phyloP scores from a whole-genome alignment of 1,140 invertebrate genomes.

The Apis dorsata region DNA sequence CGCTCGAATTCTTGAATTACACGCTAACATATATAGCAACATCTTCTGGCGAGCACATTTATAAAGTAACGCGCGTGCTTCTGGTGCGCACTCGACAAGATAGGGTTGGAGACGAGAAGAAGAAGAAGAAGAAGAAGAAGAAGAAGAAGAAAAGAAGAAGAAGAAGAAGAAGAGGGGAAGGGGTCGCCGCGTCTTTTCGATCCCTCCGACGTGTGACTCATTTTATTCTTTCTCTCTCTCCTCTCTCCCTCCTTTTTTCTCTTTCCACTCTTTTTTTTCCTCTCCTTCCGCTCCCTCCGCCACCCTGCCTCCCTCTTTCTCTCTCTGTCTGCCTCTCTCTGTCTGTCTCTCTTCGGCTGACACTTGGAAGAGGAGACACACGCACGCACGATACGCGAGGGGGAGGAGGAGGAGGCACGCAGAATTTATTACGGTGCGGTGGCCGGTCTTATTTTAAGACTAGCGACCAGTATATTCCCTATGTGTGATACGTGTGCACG shows the following conservation, averaged over 20 bases:
- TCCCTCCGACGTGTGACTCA: conserved; percentile 53
- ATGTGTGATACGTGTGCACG: conserved; percentile 23
- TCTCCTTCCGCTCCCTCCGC: neutral
- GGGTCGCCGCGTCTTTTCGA: conserved; percentile 16
- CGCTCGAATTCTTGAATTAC: conserved; percentile 78
- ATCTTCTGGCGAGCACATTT: conserved; percentile 60
- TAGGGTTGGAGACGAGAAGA: conserved; percentile 15
- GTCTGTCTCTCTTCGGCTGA: conserved; percentile 11
- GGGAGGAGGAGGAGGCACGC: conserved; percentile 45
- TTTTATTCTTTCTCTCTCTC: conserved; percentile 60
- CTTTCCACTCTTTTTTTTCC: conserved; percentile 3
- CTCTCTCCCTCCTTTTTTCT: conserved; percentile 31
- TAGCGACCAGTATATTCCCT: conserved; percentile 41
- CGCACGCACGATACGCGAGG: conserved; percentile 41
- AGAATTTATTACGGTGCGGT: conserved; percentile 72
- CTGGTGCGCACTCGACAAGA: conserved; percentile 46
- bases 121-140: too few relatives aligned
- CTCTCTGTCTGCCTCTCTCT: neutral
- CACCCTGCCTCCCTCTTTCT: neutral
- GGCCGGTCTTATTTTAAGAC: conserved; percentile 77
- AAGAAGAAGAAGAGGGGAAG: too few relatives aligned
- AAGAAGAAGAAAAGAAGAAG: too few relatives aligned
- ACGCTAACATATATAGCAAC: conserved; percentile 77
- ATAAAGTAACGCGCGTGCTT: conserved; percentile 49
- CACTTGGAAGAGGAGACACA: conserved; percentile 50